These are phyloP conservation scores for Motacilla alba DNA, from an alignment of 2,113 vertebrate genomes.

Conservation along the genomic window DNA sequence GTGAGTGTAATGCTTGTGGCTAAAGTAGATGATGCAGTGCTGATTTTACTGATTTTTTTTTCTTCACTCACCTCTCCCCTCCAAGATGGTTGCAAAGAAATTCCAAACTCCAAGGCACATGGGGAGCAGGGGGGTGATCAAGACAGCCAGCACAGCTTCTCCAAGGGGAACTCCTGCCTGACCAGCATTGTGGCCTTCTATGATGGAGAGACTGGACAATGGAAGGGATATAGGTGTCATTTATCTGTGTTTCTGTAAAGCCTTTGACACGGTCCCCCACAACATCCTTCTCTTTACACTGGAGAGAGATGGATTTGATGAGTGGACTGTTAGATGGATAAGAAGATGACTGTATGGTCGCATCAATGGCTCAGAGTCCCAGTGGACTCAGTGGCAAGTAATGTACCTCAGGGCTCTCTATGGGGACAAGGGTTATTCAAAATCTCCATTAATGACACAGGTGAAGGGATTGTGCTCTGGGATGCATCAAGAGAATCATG, in stretches of 20 bases:
- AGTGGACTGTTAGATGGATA: neutral
- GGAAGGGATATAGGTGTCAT: neutral
- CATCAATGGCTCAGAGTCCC: neutral
- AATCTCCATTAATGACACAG: neutral
- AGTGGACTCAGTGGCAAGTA: neutral
- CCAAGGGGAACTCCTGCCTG: neutral
- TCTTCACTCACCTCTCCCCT: fast-evolving
- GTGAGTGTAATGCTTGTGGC: neutral
- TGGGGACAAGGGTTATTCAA: neutral
- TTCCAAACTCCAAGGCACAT: neutral
- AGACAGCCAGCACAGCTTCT: neutral
- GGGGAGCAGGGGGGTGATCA: neutral
- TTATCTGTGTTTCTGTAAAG: neutral
- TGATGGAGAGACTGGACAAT: neutral
- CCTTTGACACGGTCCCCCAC: neutral
- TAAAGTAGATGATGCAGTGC: neutral
- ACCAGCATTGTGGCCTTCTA: neutral
- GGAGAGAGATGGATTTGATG: neutral
- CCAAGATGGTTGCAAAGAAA: neutral
- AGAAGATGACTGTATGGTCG: neutral
- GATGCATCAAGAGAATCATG: neutral
- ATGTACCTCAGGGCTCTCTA: neutral
- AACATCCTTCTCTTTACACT: neutral
- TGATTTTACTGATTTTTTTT: neutral
- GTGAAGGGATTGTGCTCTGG: neutral